Evolutionary conservation across 2,888 invertebrate species (phyloP).

Genomic region (Nasonovia ribisnigri): DNA sequence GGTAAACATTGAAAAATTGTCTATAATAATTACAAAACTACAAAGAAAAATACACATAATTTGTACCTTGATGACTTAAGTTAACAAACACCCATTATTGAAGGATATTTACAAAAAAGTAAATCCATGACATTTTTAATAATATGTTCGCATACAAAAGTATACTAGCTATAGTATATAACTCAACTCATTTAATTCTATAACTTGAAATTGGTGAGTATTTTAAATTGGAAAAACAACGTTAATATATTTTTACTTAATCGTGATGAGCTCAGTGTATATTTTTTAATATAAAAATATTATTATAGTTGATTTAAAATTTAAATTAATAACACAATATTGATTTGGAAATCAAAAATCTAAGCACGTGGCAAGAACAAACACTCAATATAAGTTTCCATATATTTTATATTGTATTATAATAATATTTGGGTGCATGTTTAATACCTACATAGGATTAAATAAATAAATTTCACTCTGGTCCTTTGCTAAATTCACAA

Average conservation of each 20-base stretch:
- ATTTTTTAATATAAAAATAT: neutral
- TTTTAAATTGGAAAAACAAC: neutral
- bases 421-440: neutral
- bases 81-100: neutral
- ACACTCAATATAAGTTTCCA: neutral
- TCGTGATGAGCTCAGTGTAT: neutral
- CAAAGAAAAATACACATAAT: neutral
- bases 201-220: neutral
- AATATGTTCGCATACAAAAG: neutral
- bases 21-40: neutral
- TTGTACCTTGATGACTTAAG: neutral
- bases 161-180: neutral
- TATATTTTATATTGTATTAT: neutral
- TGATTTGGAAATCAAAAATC: neutral
- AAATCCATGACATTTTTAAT: neutral
- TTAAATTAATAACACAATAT: neutral
- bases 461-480: neutral
- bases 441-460: neutral
- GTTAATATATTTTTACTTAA: neutral
- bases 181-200: too few relatives aligned
- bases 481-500: neutral
- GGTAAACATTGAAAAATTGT: too few relatives aligned
- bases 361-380: neutral
- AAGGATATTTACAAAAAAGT: neutral
- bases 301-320: neutral